A percentile compares a stretch with the other conserved stretches of the same genome.
These are phyloP conservation scores for Muscidifurax raptorellus DNA, from an alignment of 1,140 invertebrate genomes.

Conservation along the genomic window DNA sequence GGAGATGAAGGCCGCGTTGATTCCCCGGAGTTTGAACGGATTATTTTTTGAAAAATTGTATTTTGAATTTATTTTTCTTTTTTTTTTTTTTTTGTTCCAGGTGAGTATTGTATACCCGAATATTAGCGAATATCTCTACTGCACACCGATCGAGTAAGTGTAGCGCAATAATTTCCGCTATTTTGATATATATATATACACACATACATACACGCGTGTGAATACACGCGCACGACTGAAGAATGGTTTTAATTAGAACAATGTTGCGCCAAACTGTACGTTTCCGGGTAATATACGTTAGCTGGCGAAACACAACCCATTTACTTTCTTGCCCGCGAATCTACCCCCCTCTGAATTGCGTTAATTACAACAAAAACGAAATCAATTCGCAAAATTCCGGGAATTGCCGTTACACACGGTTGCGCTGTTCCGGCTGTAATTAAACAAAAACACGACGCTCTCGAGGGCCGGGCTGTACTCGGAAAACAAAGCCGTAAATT, in stretches of 20 bases:
- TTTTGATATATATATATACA: not conserved
- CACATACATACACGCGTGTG: no score
- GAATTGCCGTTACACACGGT: not conserved
- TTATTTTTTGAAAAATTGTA: not conserved
- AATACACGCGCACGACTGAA: not conserved
- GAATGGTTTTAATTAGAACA: not conserved
- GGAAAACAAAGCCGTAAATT: not conserved
- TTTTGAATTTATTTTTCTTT: no score
- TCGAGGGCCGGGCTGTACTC: no score
- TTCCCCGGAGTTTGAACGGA: not conserved
- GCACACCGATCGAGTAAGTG: not conserved
- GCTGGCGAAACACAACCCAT: not conserved
- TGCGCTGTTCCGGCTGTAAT: not conserved
- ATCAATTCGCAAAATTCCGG: not conserved
- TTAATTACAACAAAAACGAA: not conserved
- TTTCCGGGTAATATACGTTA: not conserved
- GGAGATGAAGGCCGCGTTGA: constrained; percentile 36
- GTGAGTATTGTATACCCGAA: constrained; percentile 1
- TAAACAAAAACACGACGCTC: not conserved
- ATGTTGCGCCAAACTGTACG: not conserved
- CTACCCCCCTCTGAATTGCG: not conserved
- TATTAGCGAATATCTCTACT: not conserved
- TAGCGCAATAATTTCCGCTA: not conserved
- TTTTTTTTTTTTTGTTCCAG: constrained; percentile 27
- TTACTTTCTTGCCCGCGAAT: not conserved